Conservation (phyloP, 2,113 vertebrate genomes). For the Sprattus sprattus region DNA sequence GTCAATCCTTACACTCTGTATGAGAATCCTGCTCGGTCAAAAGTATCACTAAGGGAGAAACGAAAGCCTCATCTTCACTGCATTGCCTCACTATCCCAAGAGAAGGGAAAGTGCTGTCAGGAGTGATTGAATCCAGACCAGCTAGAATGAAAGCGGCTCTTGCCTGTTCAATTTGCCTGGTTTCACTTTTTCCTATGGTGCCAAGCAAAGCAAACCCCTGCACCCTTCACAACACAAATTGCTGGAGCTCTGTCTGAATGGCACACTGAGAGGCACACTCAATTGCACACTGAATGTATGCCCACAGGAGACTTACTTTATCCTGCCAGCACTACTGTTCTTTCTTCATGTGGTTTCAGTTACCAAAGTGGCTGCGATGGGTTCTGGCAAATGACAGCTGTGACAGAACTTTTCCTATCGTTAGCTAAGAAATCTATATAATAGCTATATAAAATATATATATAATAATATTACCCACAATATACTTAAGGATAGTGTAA, state of each 20-base stretch:
- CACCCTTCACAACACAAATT: constrained; percentile 28
- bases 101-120: constrained; percentile 13
- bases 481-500: background rate
- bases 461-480: background rate
- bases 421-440: constrained; percentile 12
- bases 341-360: background rate
- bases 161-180: constrained; percentile 25
- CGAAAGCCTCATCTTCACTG: background rate
- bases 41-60: background rate
- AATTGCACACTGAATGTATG: background rate
- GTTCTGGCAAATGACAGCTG: background rate
- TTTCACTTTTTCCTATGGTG: constrained; percentile 16
- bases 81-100: constrained; percentile 19
- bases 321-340: background rate
- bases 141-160: constrained; percentile 1
- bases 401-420: constrained; percentile 25
- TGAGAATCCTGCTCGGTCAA: background rate
- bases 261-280: constrained; percentile 21
- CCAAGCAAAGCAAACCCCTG: constrained; percentile 8
- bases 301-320: background rate
- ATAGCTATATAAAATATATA: background rate
- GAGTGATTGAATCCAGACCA: constrained; percentile 29
- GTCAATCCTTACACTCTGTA: background rate
- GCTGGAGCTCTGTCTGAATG: constrained; percentile 16
- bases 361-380: background rate